Evolutionary conservation across 2,888 invertebrate genomes (phyloP), one percentile per base, ranked within the genome.

Genomic region (Hecatera dysodea): DNA sequence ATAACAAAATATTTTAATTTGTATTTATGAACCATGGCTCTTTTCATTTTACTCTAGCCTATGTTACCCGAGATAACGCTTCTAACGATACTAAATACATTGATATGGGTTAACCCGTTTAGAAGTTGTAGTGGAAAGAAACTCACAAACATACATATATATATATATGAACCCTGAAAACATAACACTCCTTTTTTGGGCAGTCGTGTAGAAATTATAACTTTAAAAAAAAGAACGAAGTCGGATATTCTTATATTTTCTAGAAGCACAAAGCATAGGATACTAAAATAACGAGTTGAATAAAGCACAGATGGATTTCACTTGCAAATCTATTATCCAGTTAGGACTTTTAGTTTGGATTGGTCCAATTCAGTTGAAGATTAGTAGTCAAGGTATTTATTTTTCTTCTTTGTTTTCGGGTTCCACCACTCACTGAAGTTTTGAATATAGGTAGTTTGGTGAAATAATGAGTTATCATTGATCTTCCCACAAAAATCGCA

Each of bases 401-500:
- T 42, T 8, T 36, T 24, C 12, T 46, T 65, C 19, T 24, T 39
- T 50, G 27, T 4, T 22, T 48, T 39, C 12, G 12, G 24, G 22
- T 68, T 55, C 71, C 71, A 71, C 71, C 71, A 71, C 1, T 22
- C 15, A 15, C 36, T 24, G 5, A 71, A 50, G 5, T 64, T 69
- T 15, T 59, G 1, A 48, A 57, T 55, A 48, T 39, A 50, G 50
- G 60, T 80, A 9, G 64, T 60, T 39, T 29, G 68, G 27, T 52
- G 71, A 56, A 77, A 55, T 5, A 75, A 53, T 53, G 59, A 46
- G 6, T 81, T 74, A 53, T 88, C 70, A 39, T 88, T 85, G 22
- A 88, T 68, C 66, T 80, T 77, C 1, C 72, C 80, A 65, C 90
- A 90, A 27, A 90, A 77, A 11, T 76, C 82, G 61, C 90, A 90